These are phyloP conservation scores for Synanthedon myopaeformis DNA, from an alignment of 2,888 invertebrate genomes.

Conservation along the genomic window DNA sequence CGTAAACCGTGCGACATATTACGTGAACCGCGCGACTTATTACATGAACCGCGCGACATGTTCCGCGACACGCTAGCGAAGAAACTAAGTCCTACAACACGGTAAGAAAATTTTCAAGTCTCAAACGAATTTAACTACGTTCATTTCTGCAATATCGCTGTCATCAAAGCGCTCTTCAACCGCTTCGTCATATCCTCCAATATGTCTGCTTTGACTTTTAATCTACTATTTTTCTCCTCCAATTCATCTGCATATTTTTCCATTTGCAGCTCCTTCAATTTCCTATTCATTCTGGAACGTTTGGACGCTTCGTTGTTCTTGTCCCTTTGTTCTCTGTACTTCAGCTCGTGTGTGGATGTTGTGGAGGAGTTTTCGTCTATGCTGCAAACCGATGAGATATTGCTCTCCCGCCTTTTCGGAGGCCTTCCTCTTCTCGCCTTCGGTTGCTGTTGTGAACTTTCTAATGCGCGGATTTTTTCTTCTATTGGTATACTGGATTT, in stretches of 20 bases:
- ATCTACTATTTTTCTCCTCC: conserved; percentile 72
- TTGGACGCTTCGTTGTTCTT: conserved; percentile 85
- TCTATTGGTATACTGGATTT: conserved; percentile 51
- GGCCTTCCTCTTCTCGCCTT: conserved; percentile 66
- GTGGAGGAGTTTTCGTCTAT: conserved; percentile 49
- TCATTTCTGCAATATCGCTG: conserved; percentile 72
- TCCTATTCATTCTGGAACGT: conserved; percentile 79
- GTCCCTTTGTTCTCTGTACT: conserved; percentile 77
- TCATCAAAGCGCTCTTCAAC: conserved; percentile 74
- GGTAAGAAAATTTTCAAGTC: background rate
- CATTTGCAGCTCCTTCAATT: conserved; percentile 70
- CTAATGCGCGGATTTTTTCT: conserved; percentile 52
- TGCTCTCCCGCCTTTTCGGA: conserved; percentile 62
- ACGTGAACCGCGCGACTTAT: too few relatives aligned
- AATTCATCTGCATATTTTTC: conserved; percentile 63
- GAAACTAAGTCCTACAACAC: too few relatives aligned
- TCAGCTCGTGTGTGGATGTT: conserved; percentile 52
- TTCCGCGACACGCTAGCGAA: background rate
- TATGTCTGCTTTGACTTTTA: conserved; percentile 75
- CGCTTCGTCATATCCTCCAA: conserved; percentile 76
- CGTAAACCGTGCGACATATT: too few relatives aligned
- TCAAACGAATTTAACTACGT: background rate
- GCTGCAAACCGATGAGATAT: conserved; percentile 53
- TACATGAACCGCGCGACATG: background rate
- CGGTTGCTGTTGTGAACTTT: conserved; percentile 45